Evolutionary conservation across 1,140 invertebrate genomes (phyloP).

Genomic region (Maconellicoccus hirsutus): DNA sequence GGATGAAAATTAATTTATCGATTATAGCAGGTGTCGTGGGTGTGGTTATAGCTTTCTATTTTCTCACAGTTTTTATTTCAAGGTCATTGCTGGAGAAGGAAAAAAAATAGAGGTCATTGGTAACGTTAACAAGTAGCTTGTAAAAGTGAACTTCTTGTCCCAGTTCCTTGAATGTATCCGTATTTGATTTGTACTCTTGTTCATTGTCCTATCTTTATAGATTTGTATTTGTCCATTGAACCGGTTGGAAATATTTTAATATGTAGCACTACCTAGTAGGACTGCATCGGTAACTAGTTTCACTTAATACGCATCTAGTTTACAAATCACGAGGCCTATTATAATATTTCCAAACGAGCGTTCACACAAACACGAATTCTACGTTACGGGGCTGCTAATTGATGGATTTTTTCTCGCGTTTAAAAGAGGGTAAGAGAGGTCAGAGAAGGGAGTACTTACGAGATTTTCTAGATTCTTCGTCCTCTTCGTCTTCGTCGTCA

Average conservation of each 20-base stretch:
- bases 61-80: conserved; percentile 14
- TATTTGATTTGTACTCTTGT: conserved; percentile 16
- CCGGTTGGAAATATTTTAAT: conserved; percentile 15
- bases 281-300: background rate
- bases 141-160: conserved; percentile 20
- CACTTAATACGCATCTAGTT: background rate
- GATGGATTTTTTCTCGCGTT: no score
- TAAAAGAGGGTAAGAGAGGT: no score
- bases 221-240: conserved; percentile 17
- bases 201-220: conserved; percentile 20
- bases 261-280: background rate
- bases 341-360: no score
- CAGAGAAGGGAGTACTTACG: no score
- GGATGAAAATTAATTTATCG: background rate
- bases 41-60: conserved; percentile 17
- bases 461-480: background rate
- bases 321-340: no score
- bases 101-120: conserved; percentile 15
- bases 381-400: no score
- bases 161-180: conserved; percentile 18
- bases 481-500: background rate
- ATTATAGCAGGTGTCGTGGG: conserved; percentile 12
- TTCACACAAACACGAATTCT: no score
- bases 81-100: conserved; percentile 11
- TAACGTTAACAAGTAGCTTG: conserved; percentile 7